Conservation (phyloP, 37 sponge, comb jelly and placozoan genomes). For the Oscarella lobularis region DNA sequence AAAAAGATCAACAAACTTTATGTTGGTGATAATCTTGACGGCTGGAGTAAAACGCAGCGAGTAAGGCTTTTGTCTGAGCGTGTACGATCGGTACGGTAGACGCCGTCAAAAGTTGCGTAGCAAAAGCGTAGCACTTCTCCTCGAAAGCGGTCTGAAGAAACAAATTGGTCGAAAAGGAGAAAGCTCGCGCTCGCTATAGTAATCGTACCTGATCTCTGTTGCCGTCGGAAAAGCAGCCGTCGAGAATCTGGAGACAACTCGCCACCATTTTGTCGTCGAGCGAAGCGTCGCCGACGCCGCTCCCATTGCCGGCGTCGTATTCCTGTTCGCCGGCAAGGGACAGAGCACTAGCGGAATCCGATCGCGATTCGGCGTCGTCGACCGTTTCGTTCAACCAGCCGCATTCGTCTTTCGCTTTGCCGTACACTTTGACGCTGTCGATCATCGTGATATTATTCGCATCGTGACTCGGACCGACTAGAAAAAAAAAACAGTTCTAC, state of each 20-base stretch:
- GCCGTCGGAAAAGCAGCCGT: neutral
- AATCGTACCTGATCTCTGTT: neutral
- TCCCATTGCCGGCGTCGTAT: no score
- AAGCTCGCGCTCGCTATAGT: neutral
- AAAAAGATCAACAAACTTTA: neutral
- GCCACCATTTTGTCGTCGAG: neutral
- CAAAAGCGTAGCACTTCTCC: neutral
- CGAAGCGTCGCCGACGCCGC: no score
- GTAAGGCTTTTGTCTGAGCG: neutral
- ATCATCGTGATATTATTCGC: constrained; percentile 58
- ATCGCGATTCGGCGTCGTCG: neutral
- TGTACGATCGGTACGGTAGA: neutral
- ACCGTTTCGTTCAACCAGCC: constrained; percentile 55
- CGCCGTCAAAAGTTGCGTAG: neutral
- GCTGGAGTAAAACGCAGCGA: neutral
- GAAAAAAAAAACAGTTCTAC: neutral
- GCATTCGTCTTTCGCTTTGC: constrained; percentile 42
- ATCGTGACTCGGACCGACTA: constrained; percentile 77
- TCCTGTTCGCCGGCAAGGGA: neutral
- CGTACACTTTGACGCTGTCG: constrained; percentile 50
- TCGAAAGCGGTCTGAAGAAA: neutral
- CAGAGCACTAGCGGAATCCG: neutral
- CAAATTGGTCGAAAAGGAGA: neutral
- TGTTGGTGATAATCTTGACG: neutral
- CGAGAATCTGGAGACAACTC: neutral